Percentiles rank a stretch among this genome's conserved stretches.
These are phyloP conservation scores for Bubo scandiacus DNA, from an alignment of 2,113 vertebrate species.

Conservation along the genomic window DNA sequence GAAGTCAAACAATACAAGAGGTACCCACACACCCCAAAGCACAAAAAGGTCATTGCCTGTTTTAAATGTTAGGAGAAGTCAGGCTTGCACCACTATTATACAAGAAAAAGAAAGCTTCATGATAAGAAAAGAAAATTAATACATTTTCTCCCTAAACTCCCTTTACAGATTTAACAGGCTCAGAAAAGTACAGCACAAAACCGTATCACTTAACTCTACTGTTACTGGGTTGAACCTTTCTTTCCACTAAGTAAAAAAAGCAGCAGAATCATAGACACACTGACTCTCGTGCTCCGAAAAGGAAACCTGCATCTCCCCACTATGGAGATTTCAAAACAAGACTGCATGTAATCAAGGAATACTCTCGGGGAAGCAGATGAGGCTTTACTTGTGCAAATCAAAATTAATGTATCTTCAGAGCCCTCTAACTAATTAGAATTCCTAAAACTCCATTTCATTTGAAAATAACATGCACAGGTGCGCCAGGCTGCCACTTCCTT, in stretches of 20 bases:
- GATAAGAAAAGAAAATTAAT: neutral
- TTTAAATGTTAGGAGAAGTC: neutral
- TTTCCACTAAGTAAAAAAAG: neutral
- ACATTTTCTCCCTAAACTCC: neutral
- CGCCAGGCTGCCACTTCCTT: neutral
- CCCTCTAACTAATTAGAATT: neutral
- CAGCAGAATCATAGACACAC: neutral
- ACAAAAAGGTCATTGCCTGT: neutral
- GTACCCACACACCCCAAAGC: neutral
- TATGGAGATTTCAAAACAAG: neutral
- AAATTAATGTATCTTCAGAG: neutral
- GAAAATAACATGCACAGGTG: neutral
- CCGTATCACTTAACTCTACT: neutral
- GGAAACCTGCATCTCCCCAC: neutral
- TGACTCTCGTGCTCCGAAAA: fast-evolving
- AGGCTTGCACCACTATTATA: neutral
- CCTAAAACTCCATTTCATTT: neutral
- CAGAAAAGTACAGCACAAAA: neutral
- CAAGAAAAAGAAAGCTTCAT: neutral
- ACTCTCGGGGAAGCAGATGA: neutral
- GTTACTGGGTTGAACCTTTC: neutral
- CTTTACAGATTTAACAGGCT: neutral
- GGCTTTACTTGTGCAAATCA: neutral
- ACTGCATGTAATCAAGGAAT: neutral
- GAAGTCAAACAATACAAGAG: neutral